These are phyloP conservation scores for Heteromormyrus szaboi DNA, from an alignment of 2,797 vertebrate genomes.

Conservation along the genomic window DNA sequence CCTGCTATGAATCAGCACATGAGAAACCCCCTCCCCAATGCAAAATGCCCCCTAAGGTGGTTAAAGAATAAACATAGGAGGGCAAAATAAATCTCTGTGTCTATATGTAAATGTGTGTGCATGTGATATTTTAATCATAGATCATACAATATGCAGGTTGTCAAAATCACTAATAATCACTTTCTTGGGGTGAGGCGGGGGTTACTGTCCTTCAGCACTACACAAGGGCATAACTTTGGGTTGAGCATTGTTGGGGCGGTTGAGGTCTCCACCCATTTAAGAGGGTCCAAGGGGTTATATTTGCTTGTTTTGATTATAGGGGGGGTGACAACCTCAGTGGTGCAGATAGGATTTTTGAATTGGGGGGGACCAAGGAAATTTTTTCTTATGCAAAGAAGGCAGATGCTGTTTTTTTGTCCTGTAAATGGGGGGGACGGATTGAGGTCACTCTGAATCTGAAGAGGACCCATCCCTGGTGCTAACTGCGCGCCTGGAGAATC, in stretches of 20 bases:
- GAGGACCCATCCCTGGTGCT: too few species aligned
- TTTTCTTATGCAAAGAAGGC: too few species aligned
- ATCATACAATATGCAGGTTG: background rate
- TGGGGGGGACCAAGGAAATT: too few species aligned
- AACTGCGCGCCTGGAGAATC: too few species aligned
- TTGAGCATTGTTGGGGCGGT: background rate
- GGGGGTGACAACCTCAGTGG: too few species aligned
- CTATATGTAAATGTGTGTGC: background rate
- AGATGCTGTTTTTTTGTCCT: too few species aligned
- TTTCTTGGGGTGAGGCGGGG: background rate
- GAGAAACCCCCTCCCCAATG: background rate
- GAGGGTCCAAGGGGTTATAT: background rate
- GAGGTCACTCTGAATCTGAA: too few species aligned
- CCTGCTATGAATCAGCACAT: background rate
- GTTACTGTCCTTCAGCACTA: background rate
- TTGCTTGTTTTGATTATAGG: background rate
- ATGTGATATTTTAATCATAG: background rate
- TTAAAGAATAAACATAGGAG: background rate
- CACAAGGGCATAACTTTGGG: background rate
- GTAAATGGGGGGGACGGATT: too few species aligned
- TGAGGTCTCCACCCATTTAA: background rate
- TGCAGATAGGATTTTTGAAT: too few species aligned
- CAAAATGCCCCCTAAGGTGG: background rate
- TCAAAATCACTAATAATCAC: background rate
- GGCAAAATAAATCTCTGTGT: background rate